Evolutionary conservation across 2,113 vertebrate genomes (phyloP).

Genomic region (Anarrhichthys ocellatus): DNA sequence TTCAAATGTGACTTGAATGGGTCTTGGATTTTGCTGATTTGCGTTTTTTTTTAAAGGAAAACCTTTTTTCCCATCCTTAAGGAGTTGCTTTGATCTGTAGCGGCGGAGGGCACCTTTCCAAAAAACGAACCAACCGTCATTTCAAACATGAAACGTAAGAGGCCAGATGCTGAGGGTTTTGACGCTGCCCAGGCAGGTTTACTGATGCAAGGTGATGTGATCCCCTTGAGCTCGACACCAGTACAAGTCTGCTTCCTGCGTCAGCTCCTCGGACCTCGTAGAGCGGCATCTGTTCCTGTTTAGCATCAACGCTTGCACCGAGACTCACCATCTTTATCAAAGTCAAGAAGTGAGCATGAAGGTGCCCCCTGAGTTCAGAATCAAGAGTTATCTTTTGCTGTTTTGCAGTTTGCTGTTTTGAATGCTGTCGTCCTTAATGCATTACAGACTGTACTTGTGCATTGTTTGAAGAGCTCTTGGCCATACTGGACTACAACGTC

Average conservation of each 20-base stretch:
- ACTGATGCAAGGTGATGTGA: conserved; percentile 59
- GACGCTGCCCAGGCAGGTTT: conserved; percentile 60
- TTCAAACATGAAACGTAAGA: conserved; percentile 33
- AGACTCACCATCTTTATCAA: conserved; percentile 1
- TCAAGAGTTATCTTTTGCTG: not conserved
- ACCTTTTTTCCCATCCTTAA: not conserved
- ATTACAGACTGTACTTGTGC: not conserved
- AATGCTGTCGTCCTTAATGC: not conserved
- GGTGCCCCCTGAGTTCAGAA: not conserved
- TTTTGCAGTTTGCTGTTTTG: not conserved
- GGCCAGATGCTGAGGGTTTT: conserved; percentile 58
- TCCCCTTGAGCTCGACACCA: conserved; percentile 84
- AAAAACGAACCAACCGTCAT: conserved; percentile 31
- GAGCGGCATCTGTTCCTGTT: conserved; percentile 72
- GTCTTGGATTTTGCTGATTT: not conserved
- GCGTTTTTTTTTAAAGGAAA: not conserved
- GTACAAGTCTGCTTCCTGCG: conserved; percentile 77
- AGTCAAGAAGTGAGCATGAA: not conserved
- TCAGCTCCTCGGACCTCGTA: conserved; percentile 55
- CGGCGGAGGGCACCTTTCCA: not conserved
- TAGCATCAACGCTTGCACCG: conserved; percentile 50
- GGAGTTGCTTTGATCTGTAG: conserved; percentile 37
- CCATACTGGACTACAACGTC: not conserved
- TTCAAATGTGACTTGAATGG: not conserved
- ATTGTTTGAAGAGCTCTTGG: conserved; percentile 27